Base-by-base conservation (phyloP, 23 tunicate species). In the Ascidia mentula region DNA sequence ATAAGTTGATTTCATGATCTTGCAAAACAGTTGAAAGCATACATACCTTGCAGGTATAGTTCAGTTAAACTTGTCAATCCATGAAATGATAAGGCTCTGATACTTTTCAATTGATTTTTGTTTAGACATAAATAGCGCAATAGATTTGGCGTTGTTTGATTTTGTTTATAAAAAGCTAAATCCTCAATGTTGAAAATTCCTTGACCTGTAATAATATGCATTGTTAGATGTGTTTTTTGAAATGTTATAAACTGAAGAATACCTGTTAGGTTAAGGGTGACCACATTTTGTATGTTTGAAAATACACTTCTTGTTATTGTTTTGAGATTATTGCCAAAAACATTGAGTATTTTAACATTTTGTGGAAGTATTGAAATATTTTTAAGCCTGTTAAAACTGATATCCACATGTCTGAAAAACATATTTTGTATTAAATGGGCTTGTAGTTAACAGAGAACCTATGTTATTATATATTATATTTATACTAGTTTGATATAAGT, bases 231-330 rank as follows among this genome's bases (percentile, higher is more conserved):
- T 61, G 46, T 69, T 5, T 4, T 5, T 36, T 31, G 1, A 4
- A 31, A 46, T 33, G 1, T 15, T 75, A 38, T 3, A 46, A 24
- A 3, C 31, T 36, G 28, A 4, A 28, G 1, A 76, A 0, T 69
- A 79, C 83, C 34, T 8, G 77, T 59, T 2, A 79, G 75, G 65
- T 79, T 74, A n/a, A 79, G 32, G 18, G 28, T 1, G 34, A 20
- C 13, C 38, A 79, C 9, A 74, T 34, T 20, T 6, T 79, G 61
- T 34, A 37, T 37, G 18, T 42, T 6, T 40, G 59, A 69, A 18
- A 79, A 61, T 6, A 24, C 45, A 1, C 32, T 36, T 26, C 24
- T 61, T 34, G 18, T 17, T 2, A 79, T 79, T 17, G 26, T 69
- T 37, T 7, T 22, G 6, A 69, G 34, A 61, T 69, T 69, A 35